Conservation (phyloP, 2,797 vertebrate species). For the Micromesistius poutassou region DNA sequence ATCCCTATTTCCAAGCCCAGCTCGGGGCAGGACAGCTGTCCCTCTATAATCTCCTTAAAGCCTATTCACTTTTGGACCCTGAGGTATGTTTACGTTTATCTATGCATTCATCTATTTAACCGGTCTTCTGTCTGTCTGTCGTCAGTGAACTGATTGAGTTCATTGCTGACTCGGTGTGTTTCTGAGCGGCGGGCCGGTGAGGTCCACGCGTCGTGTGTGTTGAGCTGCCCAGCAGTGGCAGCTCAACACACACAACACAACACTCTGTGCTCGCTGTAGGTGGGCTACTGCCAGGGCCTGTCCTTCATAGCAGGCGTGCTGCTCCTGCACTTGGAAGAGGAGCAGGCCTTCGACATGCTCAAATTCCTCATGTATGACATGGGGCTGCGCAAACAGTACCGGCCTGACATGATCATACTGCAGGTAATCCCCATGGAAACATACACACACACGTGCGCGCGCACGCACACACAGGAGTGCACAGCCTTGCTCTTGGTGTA, state of each 20-base stretch:
- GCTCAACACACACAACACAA: too few relatives aligned
- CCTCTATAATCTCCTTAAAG: constrained; percentile 94
- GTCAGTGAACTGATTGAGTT: background rate
- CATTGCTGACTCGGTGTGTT: background rate
- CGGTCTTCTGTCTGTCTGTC: background rate
- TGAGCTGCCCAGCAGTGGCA: too few relatives aligned
- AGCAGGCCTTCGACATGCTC: constrained; percentile 93
- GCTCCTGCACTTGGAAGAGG: constrained; percentile 92
- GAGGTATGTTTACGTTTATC: constrained; percentile 66
- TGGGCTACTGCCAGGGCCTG: constrained; percentile 96
- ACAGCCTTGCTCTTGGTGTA: background rate
- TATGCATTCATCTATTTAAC: background rate
- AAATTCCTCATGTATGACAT: constrained; percentile 95
- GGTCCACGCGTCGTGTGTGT: background rate
- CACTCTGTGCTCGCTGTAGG: constrained; percentile 57
- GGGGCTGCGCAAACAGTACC: constrained; percentile 91
- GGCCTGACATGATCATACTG: constrained; percentile 95
- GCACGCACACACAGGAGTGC: background rate
- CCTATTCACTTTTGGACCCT: constrained; percentile 93
- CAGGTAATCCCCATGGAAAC: constrained; percentile 75
- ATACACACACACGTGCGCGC: background rate
- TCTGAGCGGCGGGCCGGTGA: background rate
- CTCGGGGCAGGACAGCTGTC: constrained; percentile 93
- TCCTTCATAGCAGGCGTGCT: constrained; percentile 95
- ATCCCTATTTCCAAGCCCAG: constrained; percentile 96